Evolutionary conservation across 2,888 invertebrate genomes (phyloP), one percentile per base, ranked within the genome.

Genomic region (Hoplodrina ambigua): DNA sequence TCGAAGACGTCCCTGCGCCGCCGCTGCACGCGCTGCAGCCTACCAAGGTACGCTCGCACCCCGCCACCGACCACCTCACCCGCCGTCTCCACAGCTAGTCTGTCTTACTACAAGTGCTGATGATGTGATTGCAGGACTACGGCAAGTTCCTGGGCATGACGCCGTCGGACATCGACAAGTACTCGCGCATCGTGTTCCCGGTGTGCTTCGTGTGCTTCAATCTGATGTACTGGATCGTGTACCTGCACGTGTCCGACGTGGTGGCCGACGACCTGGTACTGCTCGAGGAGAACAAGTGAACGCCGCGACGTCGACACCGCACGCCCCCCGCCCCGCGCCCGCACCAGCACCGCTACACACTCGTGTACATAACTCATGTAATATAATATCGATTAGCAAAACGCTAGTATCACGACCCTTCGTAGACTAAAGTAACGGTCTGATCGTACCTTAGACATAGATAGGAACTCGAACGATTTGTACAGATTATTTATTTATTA

Each of bases 131-230:
- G 20, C 91, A 96, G 96, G 98, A 98, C 94, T 97, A 98, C 93
- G 98, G 98, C 96, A 98, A 98, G 94, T 96, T 98, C 89, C 97
- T 97, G 94, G 98, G 98, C 90, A 98, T 98, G 90, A 98, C 98
- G 90, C 99, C 99, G 80, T 99, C 99, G 92, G 99, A 99, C 96
- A 99, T 99, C 95, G 99, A 99, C 97, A 99, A 99, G 96, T 99
- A 99, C 94, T 99, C 99, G 84, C 97, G 99, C 91, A 98, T 99
- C 95, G 97, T 99, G 91, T 99, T 99, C 95, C 99, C 99, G 75
- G 98, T 99, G 91, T 98, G 99, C 96, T 99, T 99, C 96, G 98
- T 99, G 86, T 98, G 99, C 96, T 99, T 99, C 97, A 99, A 99
- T 96, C 97, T 98, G 87, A 98, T 98, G 98, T 98, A 98, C 96